Conservation (phyloP, 2,797 vertebrate genomes). For the Rallus crepitans region DNA sequence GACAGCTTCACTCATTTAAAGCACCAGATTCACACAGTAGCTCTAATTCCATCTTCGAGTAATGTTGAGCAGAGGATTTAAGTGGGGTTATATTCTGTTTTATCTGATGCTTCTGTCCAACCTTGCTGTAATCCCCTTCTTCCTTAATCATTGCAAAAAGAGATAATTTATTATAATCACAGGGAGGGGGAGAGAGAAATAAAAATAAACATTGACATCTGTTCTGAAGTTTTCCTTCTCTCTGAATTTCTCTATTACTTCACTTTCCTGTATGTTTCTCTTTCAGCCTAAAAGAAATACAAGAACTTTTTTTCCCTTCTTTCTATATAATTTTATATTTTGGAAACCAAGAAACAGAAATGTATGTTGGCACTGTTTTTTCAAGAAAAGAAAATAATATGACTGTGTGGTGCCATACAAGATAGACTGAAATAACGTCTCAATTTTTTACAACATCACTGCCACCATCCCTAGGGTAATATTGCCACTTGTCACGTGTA, state of each 20-base stretch:
- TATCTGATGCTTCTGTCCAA: constrained; percentile 29
- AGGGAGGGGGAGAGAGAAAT: not conserved
- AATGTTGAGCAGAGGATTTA: not conserved
- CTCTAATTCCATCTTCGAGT: not conserved
- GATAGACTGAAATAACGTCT: not conserved
- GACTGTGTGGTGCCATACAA: not conserved
- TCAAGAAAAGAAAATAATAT: not conserved
- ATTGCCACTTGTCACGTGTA: fast-evolving
- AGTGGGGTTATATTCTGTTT: not conserved
- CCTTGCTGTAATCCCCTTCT: constrained; percentile 9
- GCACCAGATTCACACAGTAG: not conserved
- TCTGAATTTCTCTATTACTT: not conserved
- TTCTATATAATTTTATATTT: not conserved
- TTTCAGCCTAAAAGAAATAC: not conserved
- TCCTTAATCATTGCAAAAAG: not conserved
- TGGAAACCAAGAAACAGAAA: not conserved
- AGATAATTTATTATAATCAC: constrained; percentile 29
- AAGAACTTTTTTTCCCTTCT: not conserved
- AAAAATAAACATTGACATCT: constrained; percentile 35
- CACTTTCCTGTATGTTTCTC: not conserved
- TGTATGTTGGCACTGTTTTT: not conserved
- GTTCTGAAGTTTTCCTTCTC: not conserved
- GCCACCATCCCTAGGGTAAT: not conserved
- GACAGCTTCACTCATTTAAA: not conserved
- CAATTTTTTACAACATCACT: not conserved